These are phyloP conservation scores for Corydoras maculifer DNA, from an alignment of 2,113 vertebrate species.

Conservation along the genomic window DNA sequence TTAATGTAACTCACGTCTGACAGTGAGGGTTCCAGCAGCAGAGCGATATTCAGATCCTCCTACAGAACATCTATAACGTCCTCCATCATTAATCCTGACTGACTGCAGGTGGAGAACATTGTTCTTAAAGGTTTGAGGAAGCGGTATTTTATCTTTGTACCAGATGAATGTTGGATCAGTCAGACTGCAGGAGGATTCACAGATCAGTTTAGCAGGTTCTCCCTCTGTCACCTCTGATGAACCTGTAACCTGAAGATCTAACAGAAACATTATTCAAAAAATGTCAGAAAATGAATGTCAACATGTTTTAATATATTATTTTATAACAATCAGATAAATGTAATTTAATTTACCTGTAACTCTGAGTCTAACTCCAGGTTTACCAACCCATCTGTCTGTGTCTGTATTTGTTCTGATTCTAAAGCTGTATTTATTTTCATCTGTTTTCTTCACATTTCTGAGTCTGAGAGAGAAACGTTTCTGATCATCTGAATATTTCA, in stretches of 20 bases:
- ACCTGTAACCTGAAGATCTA: conserved; percentile 22
- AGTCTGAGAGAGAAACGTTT: conserved; percentile 9
- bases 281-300: too few species aligned
- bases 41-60: not conserved
- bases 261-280: not conserved
- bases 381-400: not conserved
- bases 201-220: conserved; percentile 10
- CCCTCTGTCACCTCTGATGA: conserved; percentile 9
- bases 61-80: not conserved
- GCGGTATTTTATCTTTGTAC: too few species aligned
- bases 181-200: not conserved
- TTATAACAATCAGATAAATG: too few species aligned
- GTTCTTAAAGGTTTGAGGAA: too few species aligned
- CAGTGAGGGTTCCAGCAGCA: not conserved
- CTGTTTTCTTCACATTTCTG: conserved; percentile 16
- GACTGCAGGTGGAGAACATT: not conserved
- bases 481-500: conserved; percentile 4
- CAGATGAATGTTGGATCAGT: too few species aligned
- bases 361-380: not conserved
- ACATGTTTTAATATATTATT: too few species aligned
- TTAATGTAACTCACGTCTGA: not conserved
- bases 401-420: not conserved
- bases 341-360: not conserved
- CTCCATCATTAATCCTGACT: not conserved
- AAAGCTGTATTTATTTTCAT: not conserved